These are phyloP conservation scores for Syrista parreyssii DNA, from an alignment of 2,888 invertebrate species.

Conservation along the genomic window DNA sequence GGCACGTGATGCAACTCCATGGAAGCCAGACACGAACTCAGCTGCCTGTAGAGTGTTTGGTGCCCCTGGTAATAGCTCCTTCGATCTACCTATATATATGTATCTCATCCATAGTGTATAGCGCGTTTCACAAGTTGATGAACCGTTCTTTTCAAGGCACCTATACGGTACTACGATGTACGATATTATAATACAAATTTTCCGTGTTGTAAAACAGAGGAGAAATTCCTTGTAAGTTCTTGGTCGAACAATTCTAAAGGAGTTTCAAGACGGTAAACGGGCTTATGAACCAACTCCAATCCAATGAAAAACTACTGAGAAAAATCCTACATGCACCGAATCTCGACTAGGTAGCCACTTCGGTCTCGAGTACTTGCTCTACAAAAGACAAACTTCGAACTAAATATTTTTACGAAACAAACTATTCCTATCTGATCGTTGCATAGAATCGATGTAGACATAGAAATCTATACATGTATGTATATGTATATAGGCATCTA, in stretches of 20 bases:
- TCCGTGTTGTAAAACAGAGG: not conserved
- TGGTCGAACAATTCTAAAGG: not conserved
- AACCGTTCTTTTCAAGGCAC: not conserved
- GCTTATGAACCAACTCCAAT: not conserved
- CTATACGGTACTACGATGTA: not conserved
- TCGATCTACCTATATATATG: conserved; percentile 8
- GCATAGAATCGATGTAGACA: not conserved
- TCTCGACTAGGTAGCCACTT: not conserved
- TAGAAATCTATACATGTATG: not conserved
- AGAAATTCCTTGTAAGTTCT: not conserved
- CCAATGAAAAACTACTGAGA: not conserved
- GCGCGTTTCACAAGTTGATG: not conserved
- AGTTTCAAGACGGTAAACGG: not conserved
- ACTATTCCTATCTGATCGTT: not conserved
- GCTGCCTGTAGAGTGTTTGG: conserved; percentile 12
- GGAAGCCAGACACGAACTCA: conserved; percentile 4
- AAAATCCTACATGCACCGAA: not conserved
- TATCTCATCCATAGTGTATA: not conserved
- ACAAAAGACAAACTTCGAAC: not conserved
- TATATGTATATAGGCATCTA: not conserved
- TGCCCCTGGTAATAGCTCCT: conserved; percentile 27
- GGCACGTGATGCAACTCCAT: conserved; percentile 4
- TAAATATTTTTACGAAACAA: not conserved
- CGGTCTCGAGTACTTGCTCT: not conserved
- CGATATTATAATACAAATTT: not conserved